A percentile compares a stretch with the other conserved stretches of the same genome.
Evolutionary conservation across 2,888 invertebrate genomes (phyloP).

Genomic region (Cremastinae sp.): DNA sequence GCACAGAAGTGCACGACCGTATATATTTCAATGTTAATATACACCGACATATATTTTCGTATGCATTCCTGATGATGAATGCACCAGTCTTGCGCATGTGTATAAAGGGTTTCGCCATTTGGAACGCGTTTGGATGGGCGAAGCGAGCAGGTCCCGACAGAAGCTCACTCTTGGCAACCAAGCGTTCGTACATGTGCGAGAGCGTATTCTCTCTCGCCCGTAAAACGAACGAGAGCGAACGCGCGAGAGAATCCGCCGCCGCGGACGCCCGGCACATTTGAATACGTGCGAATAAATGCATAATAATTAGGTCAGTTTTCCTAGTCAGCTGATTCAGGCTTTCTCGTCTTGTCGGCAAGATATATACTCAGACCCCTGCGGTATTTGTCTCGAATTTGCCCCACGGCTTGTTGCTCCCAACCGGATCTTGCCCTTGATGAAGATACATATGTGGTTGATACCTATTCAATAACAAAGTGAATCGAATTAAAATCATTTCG

Average conservation of each 20-base stretch:
- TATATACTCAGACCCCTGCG: slow-evolving; percentile 62
- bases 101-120: slow-evolving; percentile 30
- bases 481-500: slow-evolving; percentile 13
- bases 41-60: slow-evolving; percentile 4
- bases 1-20: background rate
- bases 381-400: slow-evolving; percentile 68
- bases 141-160: slow-evolving; percentile 18
- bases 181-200: slow-evolving; percentile 35
- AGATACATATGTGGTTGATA: slow-evolving; percentile 10
- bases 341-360: slow-evolving; percentile 57
- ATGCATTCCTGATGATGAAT: slow-evolving; percentile 1
- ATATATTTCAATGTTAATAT: slow-evolving; percentile 10
- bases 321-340: slow-evolving; percentile 77
- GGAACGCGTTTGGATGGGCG: slow-evolving; percentile 31
- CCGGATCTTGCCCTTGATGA: background rate
- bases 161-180: slow-evolving; percentile 33
- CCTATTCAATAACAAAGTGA: background rate
- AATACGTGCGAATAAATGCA: slow-evolving; percentile 80
- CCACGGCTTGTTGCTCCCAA: slow-evolving; percentile 31
- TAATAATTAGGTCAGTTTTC: slow-evolving; percentile 80
- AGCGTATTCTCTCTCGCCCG: slow-evolving; percentile 39
- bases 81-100: slow-evolving; percentile 1
- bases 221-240: slow-evolving; percentile 52
- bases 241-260: slow-evolving; percentile 65
- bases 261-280: slow-evolving; percentile 77